A percentile compares a stretch with the other conserved stretches of the same genome.
phyloP scores from a whole-genome alignment of 2,113 vertebrate species.

The Sphaerodactylus townsendi region DNA sequence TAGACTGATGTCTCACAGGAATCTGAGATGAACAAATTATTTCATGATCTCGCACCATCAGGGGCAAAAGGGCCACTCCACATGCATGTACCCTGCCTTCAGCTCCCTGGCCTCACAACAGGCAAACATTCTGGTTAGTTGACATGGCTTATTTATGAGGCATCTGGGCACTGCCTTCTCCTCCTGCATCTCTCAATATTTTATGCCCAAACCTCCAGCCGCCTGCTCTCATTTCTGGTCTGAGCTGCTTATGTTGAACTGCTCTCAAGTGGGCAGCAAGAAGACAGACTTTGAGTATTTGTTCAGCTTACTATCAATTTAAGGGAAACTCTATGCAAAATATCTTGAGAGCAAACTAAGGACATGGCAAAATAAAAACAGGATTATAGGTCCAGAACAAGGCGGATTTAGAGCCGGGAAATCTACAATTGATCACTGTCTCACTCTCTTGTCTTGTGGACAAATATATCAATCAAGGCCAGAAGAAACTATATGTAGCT shows the following conservation, averaged over 20 bases:
- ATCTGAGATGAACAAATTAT: conserved; percentile 51
- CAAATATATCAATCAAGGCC: no score
- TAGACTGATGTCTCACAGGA: conserved; percentile 50
- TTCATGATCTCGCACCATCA: conserved; percentile 53
- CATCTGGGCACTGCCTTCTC: conserved; percentile 22
- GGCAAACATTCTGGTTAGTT: not conserved
- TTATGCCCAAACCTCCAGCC: conserved; percentile 61
- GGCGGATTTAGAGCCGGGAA: no score
- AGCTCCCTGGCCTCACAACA: not conserved
- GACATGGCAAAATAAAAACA: no score
- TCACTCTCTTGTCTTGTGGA: no score
- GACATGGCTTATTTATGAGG: conserved; percentile 64
- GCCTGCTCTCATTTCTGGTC: conserved; percentile 15
- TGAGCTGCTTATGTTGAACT: conserved; percentile 17
- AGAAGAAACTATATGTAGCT: no score
- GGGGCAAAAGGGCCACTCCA: not conserved
- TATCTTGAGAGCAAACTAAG: no score
- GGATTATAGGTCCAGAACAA: no score
- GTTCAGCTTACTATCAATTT: no score
- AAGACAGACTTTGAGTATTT: fast-evolving
- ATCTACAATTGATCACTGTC: no score
- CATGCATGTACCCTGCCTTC: not conserved
- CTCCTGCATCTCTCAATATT: conserved; percentile 62
- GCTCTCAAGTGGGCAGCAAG: not conserved
- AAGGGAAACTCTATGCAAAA: no score